Evolutionary conservation across 2,113 vertebrate genomes (phyloP), one percentile per base, ranked within the genome.

Genomic region (Apodemus speciosus): DNA sequence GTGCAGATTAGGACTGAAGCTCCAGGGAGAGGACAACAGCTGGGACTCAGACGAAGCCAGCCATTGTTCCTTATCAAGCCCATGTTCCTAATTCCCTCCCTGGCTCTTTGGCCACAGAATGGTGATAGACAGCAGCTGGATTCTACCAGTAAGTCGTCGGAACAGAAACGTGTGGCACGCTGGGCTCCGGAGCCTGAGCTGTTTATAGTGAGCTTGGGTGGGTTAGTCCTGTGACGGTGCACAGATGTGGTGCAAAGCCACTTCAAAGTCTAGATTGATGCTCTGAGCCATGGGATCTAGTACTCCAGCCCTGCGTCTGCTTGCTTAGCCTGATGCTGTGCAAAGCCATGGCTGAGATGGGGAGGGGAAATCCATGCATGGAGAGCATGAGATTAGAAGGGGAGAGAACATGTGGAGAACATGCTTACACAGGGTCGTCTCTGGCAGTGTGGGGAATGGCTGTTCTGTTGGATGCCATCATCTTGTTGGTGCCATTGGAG

Each of bases 241-340:
- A 43, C 49, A 46, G 72, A 93, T 89, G 51, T 18, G 83, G 89
- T 93, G 46, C 94, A 90, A 96, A 0, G 73, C 88, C 83, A 27
- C 23, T 93, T 79, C 90, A 94, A 96, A 96, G 90, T 15, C 93
- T 96, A 79, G 87, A 32, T n/a, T 80, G 43, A 79, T 8, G 46
- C 38, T 21, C 93, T 76, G 93, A 69, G 46, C n/a, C 43, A 40
- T 90, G 58, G 25, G 93, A 92, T 73, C 75, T 95, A n/a, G 90
- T 76, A 85, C 85, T 90, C 89, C 43, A 56, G 51, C 94, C 87
- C 85, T 66, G 92, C 97, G 97, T 96, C 92, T 93, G 79, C 18
- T 43, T 23, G 35, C 32, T 87, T 46, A 43, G 60, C 38, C 8
- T 11, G 14, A 27, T 58, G 2, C 56, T 8, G 10, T 40, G 27